These are phyloP conservation scores for Plecotus auritus DNA, from an alignment of 2,113 vertebrate genomes.

Conservation along the genomic window DNA sequence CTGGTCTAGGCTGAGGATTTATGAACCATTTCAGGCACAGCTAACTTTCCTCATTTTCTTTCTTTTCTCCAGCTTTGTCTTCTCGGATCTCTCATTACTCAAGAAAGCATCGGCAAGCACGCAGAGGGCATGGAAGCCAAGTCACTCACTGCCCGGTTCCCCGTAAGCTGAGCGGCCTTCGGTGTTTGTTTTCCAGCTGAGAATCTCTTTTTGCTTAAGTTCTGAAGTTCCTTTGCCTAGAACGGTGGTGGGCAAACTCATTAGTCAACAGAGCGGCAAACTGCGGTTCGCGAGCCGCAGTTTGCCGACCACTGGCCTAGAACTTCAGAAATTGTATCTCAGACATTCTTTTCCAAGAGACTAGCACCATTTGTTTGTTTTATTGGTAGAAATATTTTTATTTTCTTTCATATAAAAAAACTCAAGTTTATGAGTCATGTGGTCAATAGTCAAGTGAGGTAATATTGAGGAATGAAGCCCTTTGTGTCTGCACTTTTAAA, in stretches of 20 bases:
- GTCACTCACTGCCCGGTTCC: neutral
- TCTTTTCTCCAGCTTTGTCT: neutral
- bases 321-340: neutral
- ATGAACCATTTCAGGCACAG: neutral
- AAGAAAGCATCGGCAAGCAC: neutral
- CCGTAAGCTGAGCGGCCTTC: neutral
- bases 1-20: neutral
- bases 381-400: neutral
- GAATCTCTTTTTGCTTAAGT: neutral
- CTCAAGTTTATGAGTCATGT: neutral
- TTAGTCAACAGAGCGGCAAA: too few relatives aligned
- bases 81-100: neutral
- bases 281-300: too few relatives aligned
- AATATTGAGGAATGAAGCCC: neutral
- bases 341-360: neutral
- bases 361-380: neutral
- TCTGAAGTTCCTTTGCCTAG: neutral
- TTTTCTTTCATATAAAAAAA: neutral
- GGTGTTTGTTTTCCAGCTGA: neutral
- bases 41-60: neutral
- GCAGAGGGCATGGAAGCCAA: constrained; percentile 18
- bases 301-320: too few relatives aligned
- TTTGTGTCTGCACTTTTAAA: neutral
- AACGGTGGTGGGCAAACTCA: neutral
- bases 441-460: neutral